A percentile compares a stretch with the other conserved stretches of the same genome.
phyloP scores from a whole-genome alignment of 2,888 invertebrate species.

The Protophormia terraenovae region DNA sequence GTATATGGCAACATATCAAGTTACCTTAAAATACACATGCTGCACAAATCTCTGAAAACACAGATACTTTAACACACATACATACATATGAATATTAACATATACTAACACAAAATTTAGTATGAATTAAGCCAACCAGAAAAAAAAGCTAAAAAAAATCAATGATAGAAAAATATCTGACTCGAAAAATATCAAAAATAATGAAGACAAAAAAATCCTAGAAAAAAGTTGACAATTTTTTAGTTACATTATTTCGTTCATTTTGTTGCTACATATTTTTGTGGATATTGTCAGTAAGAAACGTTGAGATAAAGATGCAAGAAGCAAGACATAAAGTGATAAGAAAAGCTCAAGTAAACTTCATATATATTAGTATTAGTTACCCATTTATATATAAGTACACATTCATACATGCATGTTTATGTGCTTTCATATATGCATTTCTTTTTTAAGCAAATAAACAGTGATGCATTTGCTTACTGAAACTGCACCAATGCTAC shows the following conservation, averaged over 20 bases:
- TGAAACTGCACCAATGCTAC: not conserved
- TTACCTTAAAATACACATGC: conserved; percentile 56
- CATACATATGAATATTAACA: not conserved
- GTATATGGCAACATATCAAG: conserved; percentile 57
- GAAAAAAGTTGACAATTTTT: conserved; percentile 3
- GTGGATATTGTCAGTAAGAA: conserved; percentile 27
- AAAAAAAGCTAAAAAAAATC: conserved; percentile 30
- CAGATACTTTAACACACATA: not conserved
- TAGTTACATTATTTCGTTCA: not conserved
- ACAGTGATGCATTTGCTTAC: conserved; percentile 18
- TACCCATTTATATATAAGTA: not conserved
- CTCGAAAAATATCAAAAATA: not conserved
- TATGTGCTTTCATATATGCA: too few species aligned
- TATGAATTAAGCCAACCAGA: conserved; percentile 6
- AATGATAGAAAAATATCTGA: conserved; percentile 43
- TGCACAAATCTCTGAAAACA: not conserved
- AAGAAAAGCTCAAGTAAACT: conserved; percentile 21
- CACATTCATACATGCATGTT: too few species aligned
- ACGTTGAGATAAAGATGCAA: conserved; percentile 28
- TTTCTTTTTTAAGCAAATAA: conserved; percentile 2
- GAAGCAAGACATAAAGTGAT: conserved; percentile 2
- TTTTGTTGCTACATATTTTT: not conserved
- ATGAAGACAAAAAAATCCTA: not conserved
- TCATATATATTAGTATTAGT: too few species aligned
- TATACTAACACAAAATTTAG: not conserved